Evolutionary conservation across 2,888 invertebrate species (phyloP), one percentile per base, ranked within the genome.

Genomic region (Drosophila yooni): DNA sequence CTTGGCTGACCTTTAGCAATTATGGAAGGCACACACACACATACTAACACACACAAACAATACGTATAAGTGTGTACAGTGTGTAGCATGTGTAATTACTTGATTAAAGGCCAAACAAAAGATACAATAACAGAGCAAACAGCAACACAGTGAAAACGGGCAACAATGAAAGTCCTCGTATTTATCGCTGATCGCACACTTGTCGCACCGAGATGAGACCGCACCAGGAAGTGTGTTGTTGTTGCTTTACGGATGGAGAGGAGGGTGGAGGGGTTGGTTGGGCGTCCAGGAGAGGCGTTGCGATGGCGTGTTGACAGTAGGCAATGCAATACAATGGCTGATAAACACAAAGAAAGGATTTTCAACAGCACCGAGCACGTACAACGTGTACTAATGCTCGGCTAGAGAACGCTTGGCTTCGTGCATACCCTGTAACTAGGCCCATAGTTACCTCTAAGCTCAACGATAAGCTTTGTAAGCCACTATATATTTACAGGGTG

Each of bases 131-230:
- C 57, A 65, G 58, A 72, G 52, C 66, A 72, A 78, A 70, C 60
- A 64, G 67, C 68, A 52, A 58, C 64, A 66, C n/a, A 33, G 51
- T 27, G 70, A 62, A 70, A 71, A 70, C 58, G 57, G 78, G 64
- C 79, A 79, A 79, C 78, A 80, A 80, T 72, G 77, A 63, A 67
- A 76, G 43, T 56, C 33, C 52, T 81, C 54, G 61, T 60, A 63
- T 73, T 74, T 87, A 83, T 87, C 83, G 84, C 69, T 70, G 82
- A 87, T 83, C 88, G 76, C 82, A 81, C 81, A 76, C 79, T 81
- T 76, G 79, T 72, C 63, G 67, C 72, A 70, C 48, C 58, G 59
- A 50, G 50, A 5, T 46, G 61, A 29, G 48, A 6, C n/a, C n/a
- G 31, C n/a, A 40, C 29, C 40, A 31, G 43, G 11, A 40, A 10